phyloP scores from a whole-genome alignment of 2,113 vertebrate genomes.

The Meriones unguiculatus region DNA sequence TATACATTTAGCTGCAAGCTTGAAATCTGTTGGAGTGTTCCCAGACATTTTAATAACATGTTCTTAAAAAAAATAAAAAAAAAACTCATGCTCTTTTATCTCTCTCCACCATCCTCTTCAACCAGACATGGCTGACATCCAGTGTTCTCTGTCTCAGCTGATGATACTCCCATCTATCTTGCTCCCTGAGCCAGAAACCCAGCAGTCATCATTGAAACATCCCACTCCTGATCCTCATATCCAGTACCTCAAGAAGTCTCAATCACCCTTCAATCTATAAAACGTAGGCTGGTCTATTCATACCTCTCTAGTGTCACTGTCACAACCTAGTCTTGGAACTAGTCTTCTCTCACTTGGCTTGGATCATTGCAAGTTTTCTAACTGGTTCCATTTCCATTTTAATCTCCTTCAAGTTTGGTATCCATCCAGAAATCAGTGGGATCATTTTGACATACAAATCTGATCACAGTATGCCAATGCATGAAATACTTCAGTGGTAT shows the following conservation, averaged over 20 bases:
- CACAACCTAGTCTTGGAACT: background rate
- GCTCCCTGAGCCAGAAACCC: slow-evolving; percentile 55
- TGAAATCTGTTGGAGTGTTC: slow-evolving; percentile 11
- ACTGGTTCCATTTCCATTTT: background rate
- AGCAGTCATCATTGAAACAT: slow-evolving; percentile 7
- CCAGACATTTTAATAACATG: slow-evolving; percentile 59
- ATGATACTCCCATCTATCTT: slow-evolving; percentile 50
- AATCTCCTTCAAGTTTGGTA: background rate
- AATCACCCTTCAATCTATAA: background rate
- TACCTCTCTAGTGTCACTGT: background rate
- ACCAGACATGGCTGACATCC: background rate
- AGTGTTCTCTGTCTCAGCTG: slow-evolving; percentile 19
- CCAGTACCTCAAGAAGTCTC: background rate
- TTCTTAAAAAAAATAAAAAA: slow-evolving; percentile 49
- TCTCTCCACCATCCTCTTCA: background rate
- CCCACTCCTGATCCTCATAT: background rate
- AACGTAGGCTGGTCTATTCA: background rate
- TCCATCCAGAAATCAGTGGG: background rate
- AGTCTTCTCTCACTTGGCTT: background rate
- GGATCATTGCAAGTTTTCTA: background rate
- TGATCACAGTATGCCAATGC: background rate
- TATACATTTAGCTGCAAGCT: slow-evolving; percentile 40
- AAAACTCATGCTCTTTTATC: background rate
- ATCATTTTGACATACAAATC: slow-evolving; percentile 10
- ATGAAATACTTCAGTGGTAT: background rate